Evolutionary conservation across 2,797 vertebrate species (phyloP).

Genomic region (Ammospiza maritima): DNA sequence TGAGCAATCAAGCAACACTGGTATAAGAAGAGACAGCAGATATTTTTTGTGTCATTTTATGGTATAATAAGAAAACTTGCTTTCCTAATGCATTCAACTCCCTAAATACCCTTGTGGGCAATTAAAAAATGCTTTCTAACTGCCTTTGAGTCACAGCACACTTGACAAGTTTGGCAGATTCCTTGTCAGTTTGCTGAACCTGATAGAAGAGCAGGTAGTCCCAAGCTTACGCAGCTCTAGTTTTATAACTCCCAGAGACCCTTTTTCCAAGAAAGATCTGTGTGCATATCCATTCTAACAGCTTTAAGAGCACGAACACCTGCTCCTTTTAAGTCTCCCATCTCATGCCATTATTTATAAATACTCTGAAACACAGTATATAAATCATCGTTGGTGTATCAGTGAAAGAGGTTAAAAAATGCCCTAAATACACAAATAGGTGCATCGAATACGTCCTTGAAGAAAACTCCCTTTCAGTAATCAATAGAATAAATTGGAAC

Average conservation of each 20-base stretch:
- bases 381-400: neutral
- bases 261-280: slow-evolving; percentile 11
- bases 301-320: slow-evolving; percentile 29
- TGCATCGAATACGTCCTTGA: neutral
- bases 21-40: neutral
- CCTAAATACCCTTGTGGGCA: neutral
- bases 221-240: neutral
- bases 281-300: neutral
- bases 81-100: neutral
- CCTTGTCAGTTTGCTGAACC: neutral
- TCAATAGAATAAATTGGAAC: neutral
- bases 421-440: neutral
- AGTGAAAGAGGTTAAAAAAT: neutral
- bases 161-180: neutral
- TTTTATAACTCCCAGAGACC: neutral
- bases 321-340: slow-evolving; percentile 14
- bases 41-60: neutral
- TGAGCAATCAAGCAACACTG: neutral
- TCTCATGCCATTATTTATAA: slow-evolving; percentile 44
- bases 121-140: slow-evolving; percentile 11
- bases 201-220: neutral
- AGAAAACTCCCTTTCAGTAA: neutral
- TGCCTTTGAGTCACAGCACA: neutral
- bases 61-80: neutral
- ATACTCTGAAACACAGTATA: neutral